Base-by-base conservation (phyloP, 2,797 vertebrate genomes). In the Sarcoramphus papa region DNA sequence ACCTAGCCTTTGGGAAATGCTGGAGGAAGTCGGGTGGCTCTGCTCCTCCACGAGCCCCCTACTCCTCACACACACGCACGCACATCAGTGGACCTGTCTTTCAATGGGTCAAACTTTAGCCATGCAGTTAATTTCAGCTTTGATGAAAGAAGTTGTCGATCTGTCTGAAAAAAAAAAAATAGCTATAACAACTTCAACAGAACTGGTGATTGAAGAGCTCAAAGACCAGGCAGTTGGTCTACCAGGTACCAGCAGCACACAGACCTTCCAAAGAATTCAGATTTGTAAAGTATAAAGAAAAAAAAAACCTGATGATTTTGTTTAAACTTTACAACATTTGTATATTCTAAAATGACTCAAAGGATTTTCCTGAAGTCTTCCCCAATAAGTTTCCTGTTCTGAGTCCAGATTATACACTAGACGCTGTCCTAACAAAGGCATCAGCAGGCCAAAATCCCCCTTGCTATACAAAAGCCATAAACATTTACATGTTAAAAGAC, bases 101-200 rank as follows among this genome's bases (percentile, higher is more conserved):
- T 77, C 94, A 95, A 40, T 77, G 57, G 73, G 47, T 67, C 67
- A 88, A 14, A 86, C 31, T 90, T 92, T n/a, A 94, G 56, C 54
- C 60, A 41, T 48, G 47, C 27, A 90, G 47, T 77, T 96, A 92
- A 96, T 97, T 96, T 95, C 91, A 89, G 77, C 60, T 93, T 92
- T 89, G 87, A 92, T 90, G 85, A 97, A 76, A 96, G 81, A 93
- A 88, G 64, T 69, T 93, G 85, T 95, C 88, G 89, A 88, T 93
- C 63, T 69, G 18, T 30, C 81, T 24, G 17, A 9, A 43, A 59
- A 78, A 53, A 50, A 76, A 60, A 89, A 65, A 60, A 10, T 37
- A 37, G 37, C 37, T 37, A 45, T 45, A 96, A 86, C 27, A 69
- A 35, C 78, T 78, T 70, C 27, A 92, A 74, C 35, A 65, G 60